A percentile compares a stretch with the other conserved stretches of the same genome.
Conservation (phyloP, 1,140 invertebrate genomes). For the Meteorus sp. region DNA sequence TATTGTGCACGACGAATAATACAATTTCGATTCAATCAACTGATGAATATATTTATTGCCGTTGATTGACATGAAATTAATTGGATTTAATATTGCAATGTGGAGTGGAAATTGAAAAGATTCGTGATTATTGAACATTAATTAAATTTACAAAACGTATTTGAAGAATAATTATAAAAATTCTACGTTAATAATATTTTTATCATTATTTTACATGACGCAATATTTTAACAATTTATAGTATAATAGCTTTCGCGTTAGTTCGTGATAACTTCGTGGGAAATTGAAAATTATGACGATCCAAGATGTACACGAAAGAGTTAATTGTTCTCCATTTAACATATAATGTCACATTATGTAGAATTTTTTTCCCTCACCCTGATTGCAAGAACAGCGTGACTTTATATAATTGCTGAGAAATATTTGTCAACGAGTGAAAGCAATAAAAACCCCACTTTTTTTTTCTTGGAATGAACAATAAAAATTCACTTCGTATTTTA, state of each 20-base stretch:
- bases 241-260: not conserved
- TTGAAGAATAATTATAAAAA: too few species aligned
- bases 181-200: too few species aligned
- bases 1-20: too few species aligned
- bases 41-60: too few species aligned
- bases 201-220: not conserved
- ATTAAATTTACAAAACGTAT: too few species aligned
- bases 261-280: slow-evolving; percentile 28
- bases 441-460: not conserved
- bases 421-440: not conserved
- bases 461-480: slow-evolving; percentile 13
- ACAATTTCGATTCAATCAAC: too few species aligned
- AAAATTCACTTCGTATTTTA: slow-evolving; percentile 3
- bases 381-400: not conserved
- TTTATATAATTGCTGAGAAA: slow-evolving; percentile 27
- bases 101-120: too few species aligned
- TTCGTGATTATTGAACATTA: too few species aligned
- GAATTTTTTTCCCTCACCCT: not conserved
- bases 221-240: not conserved
- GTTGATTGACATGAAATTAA: too few species aligned
- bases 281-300: slow-evolving; percentile 29
- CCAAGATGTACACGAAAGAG: not conserved
- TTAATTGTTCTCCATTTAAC: slow-evolving; percentile 29
- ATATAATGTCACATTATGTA: slow-evolving; percentile 26
- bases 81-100: too few species aligned